Evolutionary conservation across 2,888 invertebrate species (phyloP), one percentile per base, ranked within the genome.

Genomic region (Eupithecia subumbrata): DNA sequence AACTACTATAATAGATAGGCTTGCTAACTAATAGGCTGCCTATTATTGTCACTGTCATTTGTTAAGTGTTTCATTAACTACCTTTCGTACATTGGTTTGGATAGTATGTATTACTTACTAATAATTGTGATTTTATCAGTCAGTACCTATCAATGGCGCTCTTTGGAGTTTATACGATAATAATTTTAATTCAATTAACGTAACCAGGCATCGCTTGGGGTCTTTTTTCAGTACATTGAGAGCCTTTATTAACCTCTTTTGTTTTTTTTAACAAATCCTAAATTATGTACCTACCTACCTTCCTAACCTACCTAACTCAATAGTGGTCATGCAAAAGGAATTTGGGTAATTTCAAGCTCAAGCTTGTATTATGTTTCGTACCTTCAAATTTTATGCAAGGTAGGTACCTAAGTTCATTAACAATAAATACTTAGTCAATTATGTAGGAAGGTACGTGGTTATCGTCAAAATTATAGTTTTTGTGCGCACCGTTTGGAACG

Each of bases 401-500:
- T n/a, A 12, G 4, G 3, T n/a, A 30, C 30, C 30, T 18, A 56
- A 8, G 4, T 30, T 16, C 30, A 63, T 30, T 63, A 25, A 63
- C 16, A 16, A 63, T 63, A 5, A n/a, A 63, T 30, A 22, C 22
- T 56, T 25, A 25, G 63, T 14, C 30, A 63, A 30, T 63, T 18
- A 34, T 11, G 25, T 56, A 56, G 48, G 45, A 14, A 45, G 45
- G 16, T 22, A 56, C 9, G 16, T 30, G 34, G 18, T 18, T 64
- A 34, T 18, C 18, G 34, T 22, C 64, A 64, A 64, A 18, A 22
- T 12, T 34, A 34, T 56, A 37, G 56, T 71, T 75, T 71, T 75
- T 71, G 22, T 18, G 43, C 5, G 66, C 30, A 56, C 40, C n/a
- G 67, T 18, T 71, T 67, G 60, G 64, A 71, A 75, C 56, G 66